Base-by-base conservation (phyloP, 2,888 invertebrate species). In the Petrolisthes manimaculis region DNA sequence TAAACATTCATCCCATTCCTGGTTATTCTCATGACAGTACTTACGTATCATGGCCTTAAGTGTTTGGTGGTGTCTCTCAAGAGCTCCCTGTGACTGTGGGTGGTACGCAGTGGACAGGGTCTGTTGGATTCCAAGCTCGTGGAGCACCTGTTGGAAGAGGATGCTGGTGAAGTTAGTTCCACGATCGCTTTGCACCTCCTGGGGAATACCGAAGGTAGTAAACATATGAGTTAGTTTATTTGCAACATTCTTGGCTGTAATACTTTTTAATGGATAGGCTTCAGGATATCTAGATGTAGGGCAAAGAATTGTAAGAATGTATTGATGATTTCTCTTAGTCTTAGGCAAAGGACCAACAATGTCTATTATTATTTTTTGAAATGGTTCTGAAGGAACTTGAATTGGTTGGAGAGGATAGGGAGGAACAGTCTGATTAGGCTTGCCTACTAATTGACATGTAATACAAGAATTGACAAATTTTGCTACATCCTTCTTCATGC, bases 211-310 rank as follows among this genome's bases (percentile, higher is more conserved):
- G n/a, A 78, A 37, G 9, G 71, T 14, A 3, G 84, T 78, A n/a
- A 84, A 84, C 1, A 84, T 5, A 14, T 61, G n/a, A 1, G 55
- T 54, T 1, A 84, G 53, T 9, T 24, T 51, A 53, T 56, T 21
- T 5, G 61, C 78, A n/a, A 84, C 67, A 0, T 24, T 21, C 61
- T 79, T 78, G 37, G 78, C 61, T 8, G 83, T 74, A 54, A 74
- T 74, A 24, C 53, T 74, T 55, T 55, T 54, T 4, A 74, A 24
- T 3, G 84, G 78, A 78, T 78, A 74, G 6, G 84, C 78, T 61
- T 85, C 84, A 85, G 84, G 56, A 53, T 84, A 85, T 67, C 78
- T 0, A 24, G 78, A 78, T 18, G 84, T 21, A 9, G 84, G 75
- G 78, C 77, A 75, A 55, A 85, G n/a, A 21, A 67, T 67, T 55